Conservation (phyloP, 2,113 vertebrate genomes). For the Ibidorhyncha struthersii region DNA sequence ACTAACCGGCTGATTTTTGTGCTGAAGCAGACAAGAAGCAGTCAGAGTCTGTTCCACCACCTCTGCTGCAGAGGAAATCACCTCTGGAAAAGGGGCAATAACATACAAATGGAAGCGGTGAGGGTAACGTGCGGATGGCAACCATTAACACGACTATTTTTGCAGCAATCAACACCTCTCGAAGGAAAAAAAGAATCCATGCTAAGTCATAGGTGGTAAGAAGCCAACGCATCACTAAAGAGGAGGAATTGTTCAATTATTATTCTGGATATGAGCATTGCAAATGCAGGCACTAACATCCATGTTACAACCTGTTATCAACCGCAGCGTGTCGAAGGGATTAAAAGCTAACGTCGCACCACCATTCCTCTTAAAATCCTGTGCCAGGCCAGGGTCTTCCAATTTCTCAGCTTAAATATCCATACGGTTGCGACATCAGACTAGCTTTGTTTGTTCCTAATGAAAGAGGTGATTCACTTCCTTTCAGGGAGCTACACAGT, state of each 20-base stretch:
- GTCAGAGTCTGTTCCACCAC: background rate
- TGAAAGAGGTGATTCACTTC: conserved; percentile 36
- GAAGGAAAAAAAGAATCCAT: background rate
- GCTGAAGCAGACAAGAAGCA: background rate
- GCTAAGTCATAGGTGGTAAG: conserved; percentile 34
- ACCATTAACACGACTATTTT: background rate
- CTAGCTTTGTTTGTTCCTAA: background rate
- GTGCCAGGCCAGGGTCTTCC: conserved; percentile 28
- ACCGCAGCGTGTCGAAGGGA: background rate
- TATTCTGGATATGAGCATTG: background rate
- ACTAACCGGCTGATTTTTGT: background rate
- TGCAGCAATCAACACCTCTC: conserved; percentile 42
- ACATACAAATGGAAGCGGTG: background rate
- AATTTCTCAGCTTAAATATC: background rate
- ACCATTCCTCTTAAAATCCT: background rate
- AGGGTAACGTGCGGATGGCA: background rate
- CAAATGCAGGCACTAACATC: background rate
- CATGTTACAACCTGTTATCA: conserved; percentile 51
- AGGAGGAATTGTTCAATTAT: conserved; percentile 23
- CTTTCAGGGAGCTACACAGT: background rate
- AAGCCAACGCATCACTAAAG: background rate
- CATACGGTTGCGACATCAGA: background rate
- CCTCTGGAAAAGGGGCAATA: background rate
- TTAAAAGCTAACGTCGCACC: background rate
- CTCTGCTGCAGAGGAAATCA: background rate